phyloP scores from a whole-genome alignment of 2,113 vertebrate species.

The Pachyramphus minor region DNA sequence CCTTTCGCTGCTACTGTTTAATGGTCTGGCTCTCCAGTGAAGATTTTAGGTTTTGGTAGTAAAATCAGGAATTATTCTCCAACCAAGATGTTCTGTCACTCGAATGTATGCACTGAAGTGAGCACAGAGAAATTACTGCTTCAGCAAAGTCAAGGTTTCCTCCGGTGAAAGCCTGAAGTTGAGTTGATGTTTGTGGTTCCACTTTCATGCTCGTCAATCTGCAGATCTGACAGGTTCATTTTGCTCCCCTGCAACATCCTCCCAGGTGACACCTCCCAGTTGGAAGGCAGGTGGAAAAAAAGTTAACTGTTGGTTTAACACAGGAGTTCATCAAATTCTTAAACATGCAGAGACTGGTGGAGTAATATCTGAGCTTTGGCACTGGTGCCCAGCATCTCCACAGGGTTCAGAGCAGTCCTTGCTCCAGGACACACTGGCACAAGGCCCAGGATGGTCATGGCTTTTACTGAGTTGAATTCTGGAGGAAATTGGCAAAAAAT shows the following conservation, averaged over 20 bases:
- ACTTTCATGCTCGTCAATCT: not conserved
- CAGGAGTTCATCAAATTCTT: not conserved
- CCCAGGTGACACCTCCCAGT: not conserved
- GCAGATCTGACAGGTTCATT: not conserved
- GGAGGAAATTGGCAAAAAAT: not conserved
- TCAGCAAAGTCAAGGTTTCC: constrained; percentile 8
- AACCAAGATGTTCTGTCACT: constrained; percentile 8
- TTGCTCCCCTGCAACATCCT: not conserved
- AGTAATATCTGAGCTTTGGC: not conserved
- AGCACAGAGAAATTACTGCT: not conserved
- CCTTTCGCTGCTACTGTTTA: not conserved
- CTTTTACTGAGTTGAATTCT: not conserved
- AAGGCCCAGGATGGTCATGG: not conserved
- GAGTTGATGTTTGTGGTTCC: not conserved
- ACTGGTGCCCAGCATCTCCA: not conserved
- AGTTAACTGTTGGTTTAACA: not conserved
- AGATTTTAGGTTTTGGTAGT: constrained; percentile 16
- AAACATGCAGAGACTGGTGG: not conserved
- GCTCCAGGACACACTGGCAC: not conserved
- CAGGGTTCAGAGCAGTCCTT: not conserved
- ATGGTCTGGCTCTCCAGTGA: not conserved
- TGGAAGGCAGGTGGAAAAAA: not conserved
- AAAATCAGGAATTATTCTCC: not conserved
- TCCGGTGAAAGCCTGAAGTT: not conserved
- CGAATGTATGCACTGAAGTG: not conserved